Base-by-base conservation (phyloP, 2,113 vertebrate species). In the Anhinga rufa region DNA sequence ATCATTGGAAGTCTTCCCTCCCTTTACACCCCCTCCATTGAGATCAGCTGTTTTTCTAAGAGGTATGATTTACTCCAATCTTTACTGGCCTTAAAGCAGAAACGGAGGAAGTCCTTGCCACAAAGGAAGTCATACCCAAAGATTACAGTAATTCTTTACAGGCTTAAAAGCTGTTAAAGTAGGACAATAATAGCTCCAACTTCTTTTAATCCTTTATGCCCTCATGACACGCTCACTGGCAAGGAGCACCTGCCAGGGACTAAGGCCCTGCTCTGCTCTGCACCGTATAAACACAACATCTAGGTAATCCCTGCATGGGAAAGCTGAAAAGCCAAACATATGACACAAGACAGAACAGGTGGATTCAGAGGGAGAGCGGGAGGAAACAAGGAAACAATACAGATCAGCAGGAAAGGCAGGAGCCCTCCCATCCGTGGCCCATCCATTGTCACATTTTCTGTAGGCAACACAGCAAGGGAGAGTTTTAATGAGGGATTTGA, bases 401-500 rank as follows among this genome's bases (percentile, higher is more conserved):
- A 1, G 92, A 93, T 93, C 93, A 94, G 92, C 75, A 77, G 75
- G 88, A 95, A 93, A 95, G 70, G 92, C 92, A 86, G 64, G 66
- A 95, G 94, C 68, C 54, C 84, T 90, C 82, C 78, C 79, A 93
- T 58, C 68, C 31, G 12, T 32, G 14, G 88, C 42, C 91, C 64
- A 86, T 84, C 85, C 82, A 93, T 94, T 95, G 88, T 95, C 96
- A 88, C 5, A 0, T 70, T 86, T 97, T 97, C 95, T 93, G 85
- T 88, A 95, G 85, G 92, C 88, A 92, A 92, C 95, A 86, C 95
- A 96, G 96, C 95, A 96, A 97, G 92, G 46, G 90, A 95, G 71
- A 93, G 87, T 96, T 97, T 97, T 96, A 96, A 97, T 94, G 92
- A 95, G 93, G 82, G 79, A 96, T 93, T 57, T 95, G 88, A 97